phyloP scores from a whole-genome alignment of 2,113 vertebrate species.

The Oryzias javanicus region DNA sequence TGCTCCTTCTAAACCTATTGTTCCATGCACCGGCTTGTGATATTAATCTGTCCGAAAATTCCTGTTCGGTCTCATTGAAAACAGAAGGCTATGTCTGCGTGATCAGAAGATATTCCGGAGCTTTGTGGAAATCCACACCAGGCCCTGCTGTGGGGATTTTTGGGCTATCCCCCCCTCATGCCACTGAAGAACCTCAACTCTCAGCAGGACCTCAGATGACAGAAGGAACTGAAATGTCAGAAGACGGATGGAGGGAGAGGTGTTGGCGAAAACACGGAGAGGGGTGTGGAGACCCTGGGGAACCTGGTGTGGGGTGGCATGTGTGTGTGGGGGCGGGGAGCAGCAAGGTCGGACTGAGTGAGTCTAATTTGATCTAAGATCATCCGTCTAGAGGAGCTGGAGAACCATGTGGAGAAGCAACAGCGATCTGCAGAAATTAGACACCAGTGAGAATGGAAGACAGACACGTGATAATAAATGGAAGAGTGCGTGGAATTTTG shows the following conservation, averaged over 20 bases:
- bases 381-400: conserved; percentile 68
- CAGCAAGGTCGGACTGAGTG: conserved; percentile 51
- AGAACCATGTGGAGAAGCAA: conserved; percentile 60
- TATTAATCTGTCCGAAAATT: conserved; percentile 6
- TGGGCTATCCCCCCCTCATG: conserved; percentile 10
- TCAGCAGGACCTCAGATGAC: conserved; percentile 65
- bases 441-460: conserved; percentile 41
- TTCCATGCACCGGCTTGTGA: no score
- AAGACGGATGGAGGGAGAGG: conserved; percentile 59
- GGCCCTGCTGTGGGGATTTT: conserved; percentile 41
- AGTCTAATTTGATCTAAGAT: conserved; percentile 70
- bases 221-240: conserved; percentile 67
- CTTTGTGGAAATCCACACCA: conserved; percentile 48
- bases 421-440: conserved; percentile 69
- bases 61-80: not conserved
- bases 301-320: conserved; percentile 41
- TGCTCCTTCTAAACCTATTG: no score
- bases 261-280: conserved; percentile 27
- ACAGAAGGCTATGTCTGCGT: conserved; percentile 15
- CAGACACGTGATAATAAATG: conserved; percentile 39
- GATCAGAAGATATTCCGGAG: conserved; percentile 47
- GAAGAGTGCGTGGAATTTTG: conserved; percentile 56
- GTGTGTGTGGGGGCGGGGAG: conserved; percentile 23
- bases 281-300: conserved; percentile 37
- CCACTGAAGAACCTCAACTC: conserved; percentile 54